Base-by-base conservation (phyloP, 2,113 vertebrate genomes). In the Tonatia bakeri region DNA sequence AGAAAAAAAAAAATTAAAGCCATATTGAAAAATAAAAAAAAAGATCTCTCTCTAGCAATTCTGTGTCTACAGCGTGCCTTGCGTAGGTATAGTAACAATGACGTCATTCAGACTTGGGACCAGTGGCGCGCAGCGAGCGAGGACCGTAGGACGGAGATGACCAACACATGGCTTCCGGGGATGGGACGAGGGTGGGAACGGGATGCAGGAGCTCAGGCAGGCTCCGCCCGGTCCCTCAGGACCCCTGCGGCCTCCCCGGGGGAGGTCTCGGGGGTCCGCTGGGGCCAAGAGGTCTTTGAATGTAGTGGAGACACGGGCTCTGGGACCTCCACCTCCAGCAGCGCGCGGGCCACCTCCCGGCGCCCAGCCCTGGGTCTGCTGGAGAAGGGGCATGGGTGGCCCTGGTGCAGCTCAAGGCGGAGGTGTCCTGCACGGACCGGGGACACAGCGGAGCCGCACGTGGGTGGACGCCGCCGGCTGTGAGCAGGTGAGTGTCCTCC, bases 191-290 rank as follows among this genome's bases (percentile, higher is more conserved):
- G 24, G 43, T 0, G 9, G 73, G 6, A 16, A 11, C 5, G 40
- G 59, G 38, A 19, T 3, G 11, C 1, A 4, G 38, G 31, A 14
- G 1, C 64, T 9, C 1, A 20, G 11, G 65, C 36, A 5, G 20
- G 17, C 4, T 31, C 5, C 1, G 3, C 61, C 3, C 8, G 0
- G 3, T 13, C 64, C 4, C 36, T 17, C 6, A 3, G 0, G 0
- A 24, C 3, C 52, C 3, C 7, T 1, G 7, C 1, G 0, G 1
- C 19, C 38, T 6, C 2, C 1, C 14, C 12, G 15, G 5, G 14
- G 26, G 26, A 17, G 40, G 28, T 26, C 40, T 43, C 13, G 14
- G 70, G 40, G 72, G 72, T 43, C 22, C 38, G 26, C 38, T 43
- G 24, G 38, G 14, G 65, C 65, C 3, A 14, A 15, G 17, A n/a